Evolutionary conservation across 2,113 vertebrate species (phyloP), one percentile per base, ranked within the genome.

Genomic region (Ibidorhyncha struthersii): DNA sequence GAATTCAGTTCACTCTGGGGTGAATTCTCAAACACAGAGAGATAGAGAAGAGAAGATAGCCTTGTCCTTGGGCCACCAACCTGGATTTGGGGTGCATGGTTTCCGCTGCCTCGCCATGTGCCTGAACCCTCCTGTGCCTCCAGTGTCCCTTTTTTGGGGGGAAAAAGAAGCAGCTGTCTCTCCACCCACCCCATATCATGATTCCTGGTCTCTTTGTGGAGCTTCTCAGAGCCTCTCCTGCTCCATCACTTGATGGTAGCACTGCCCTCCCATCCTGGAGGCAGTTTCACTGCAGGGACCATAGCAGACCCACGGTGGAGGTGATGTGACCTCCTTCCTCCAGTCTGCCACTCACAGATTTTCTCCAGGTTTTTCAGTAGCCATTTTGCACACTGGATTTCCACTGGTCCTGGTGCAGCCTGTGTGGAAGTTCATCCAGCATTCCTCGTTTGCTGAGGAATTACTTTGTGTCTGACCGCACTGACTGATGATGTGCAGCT

Each of bases 281-380:
- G 45, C 14, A 34, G 19, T 53, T 89, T 38, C 8, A 4, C 27
- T 52, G 38, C 65, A 67, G 49, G 38, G 29, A 11, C 29, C 0
- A 0, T 3, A 8, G 43, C 59, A 82, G 55, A 50, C 26, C 14
- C 0, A 0, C 1, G 0, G 17, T 32, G n/a, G 76, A 67, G 11
- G 19, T 61, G 86, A 14, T 66, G 40, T 20, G 69, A 61, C 72
- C 58, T 69, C 52, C 23, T 65, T 66, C 38, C 27, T 52, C 53
- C 62, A 47, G 12, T 17, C 40, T 76, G 40, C 20, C 50, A 3
- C 27, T 50, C 0, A 0, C 49, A 62, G 40, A 5, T 52, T 83
- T 77, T 36, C 29, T 59, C 26, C 36, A 32, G 30, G 6, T 52
- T 65, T 81, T 26, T 23, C 25, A 13, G n/a, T 3, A 22, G 26